Evolutionary conservation across 2,113 vertebrate genomes (phyloP).

Genomic region (Chloroceryle aenea): DNA sequence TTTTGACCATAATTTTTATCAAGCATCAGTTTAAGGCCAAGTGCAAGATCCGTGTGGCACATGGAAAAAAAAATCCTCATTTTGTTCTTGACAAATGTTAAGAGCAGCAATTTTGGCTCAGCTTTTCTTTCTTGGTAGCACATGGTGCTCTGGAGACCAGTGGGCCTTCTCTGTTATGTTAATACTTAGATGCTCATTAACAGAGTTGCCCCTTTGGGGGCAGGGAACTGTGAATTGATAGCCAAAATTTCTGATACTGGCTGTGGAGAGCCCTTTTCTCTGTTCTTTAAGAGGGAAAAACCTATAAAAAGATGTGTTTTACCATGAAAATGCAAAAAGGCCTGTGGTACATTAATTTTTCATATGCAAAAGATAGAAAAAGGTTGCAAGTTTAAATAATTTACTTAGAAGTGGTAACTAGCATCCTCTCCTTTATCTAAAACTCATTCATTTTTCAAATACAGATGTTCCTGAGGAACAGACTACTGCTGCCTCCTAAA

Average conservation of each 20-base stretch:
- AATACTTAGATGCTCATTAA: constrained; percentile 20
- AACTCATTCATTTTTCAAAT: constrained; percentile 49
- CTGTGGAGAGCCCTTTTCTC: constrained; percentile 27
- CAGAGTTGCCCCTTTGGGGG: background rate
- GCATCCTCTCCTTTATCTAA: constrained; percentile 6
- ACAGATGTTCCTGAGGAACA: constrained; percentile 15
- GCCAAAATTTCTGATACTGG: constrained; percentile 10
- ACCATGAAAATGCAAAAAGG: constrained; percentile 40
- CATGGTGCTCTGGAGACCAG: constrained; percentile 7
- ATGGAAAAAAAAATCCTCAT: background rate
- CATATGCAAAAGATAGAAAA: constrained; percentile 47
- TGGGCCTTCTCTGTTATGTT: constrained; percentile 6
- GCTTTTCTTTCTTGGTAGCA: constrained; percentile 13
- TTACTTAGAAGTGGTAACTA: constrained; percentile 53
- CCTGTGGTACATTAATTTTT: constrained; percentile 51
- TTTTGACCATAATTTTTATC: background rate
- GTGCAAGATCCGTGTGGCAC: background rate
- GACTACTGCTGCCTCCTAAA: background rate
- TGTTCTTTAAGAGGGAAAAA: constrained; percentile 8
- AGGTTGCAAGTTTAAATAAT: constrained; percentile 69
- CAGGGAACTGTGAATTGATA: background rate
- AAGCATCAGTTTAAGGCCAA: background rate
- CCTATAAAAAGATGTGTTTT: constrained; percentile 42
- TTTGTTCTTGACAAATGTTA: background rate
- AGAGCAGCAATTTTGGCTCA: background rate